A percentile compares a stretch with the other conserved stretches of the same genome.
phyloP scores from a whole-genome alignment of 2,888 invertebrate species.

The Criorhina ranunculi region DNA sequence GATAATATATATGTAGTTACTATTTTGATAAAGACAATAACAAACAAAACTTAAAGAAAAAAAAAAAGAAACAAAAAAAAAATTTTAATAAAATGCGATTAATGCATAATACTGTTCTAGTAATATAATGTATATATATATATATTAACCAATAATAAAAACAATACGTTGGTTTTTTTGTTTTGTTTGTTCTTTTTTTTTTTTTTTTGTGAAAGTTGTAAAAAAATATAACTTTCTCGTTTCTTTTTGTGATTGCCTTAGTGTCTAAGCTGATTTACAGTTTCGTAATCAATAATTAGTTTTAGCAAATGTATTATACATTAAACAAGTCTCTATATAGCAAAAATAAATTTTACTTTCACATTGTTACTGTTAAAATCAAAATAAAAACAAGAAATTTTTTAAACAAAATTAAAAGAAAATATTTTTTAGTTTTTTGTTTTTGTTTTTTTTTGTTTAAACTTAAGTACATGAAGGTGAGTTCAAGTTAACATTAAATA shows the following conservation, averaged over 20 bases:
- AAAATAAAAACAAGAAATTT: not conserved
- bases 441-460: not conserved
- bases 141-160: constrained; percentile 4
- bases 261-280: constrained; percentile 7
- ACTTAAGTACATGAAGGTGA: constrained; percentile 43
- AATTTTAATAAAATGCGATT: constrained; percentile 44
- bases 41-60: too few relatives aligned
- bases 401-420: not conserved
- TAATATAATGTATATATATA: constrained; percentile 6
- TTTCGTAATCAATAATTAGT: too few relatives aligned
- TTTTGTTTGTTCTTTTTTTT: too few relatives aligned
- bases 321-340: constrained; percentile 8
- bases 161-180: too few relatives aligned
- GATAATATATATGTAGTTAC: constrained; percentile 3
- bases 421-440: too few relatives aligned
- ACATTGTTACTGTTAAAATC: too few relatives aligned
- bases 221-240: not conserved
- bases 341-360: constrained; percentile 13
- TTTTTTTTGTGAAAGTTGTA: not conserved
- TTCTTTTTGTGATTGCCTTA: not conserved
- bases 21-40: constrained; percentile 1
- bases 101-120: constrained; percentile 55
- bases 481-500: constrained; percentile 39
- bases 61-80: not conserved
- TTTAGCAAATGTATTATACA: too few relatives aligned